Evolutionary conservation across 2,888 invertebrate species (phyloP), one percentile per base, ranked within the genome.

Genomic region (Schizaphis graminum): DNA sequence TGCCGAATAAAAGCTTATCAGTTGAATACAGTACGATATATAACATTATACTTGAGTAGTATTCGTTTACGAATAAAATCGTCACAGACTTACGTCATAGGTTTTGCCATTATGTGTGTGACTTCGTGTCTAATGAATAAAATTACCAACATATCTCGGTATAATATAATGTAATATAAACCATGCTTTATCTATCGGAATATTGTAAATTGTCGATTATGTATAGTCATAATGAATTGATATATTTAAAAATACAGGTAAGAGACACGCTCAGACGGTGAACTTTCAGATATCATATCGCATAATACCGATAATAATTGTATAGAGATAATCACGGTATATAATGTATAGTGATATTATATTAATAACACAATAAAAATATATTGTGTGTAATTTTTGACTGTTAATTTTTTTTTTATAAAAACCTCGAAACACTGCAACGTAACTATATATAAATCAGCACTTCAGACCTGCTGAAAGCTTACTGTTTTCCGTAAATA

Each of bases 101-200:
- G 16, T 86, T 86, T 26, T 86, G 86, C 86, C 28, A 86, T 16
- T 47, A 47, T 86, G 44, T 86, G 28, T 47, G 86, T 47, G 47
- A 86, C 47, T 86, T 86, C 47, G 28, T 86, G 16, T 86, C 47
- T 86, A 86, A 86, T 86, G 86, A 86, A 77, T 77, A 77, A 77
- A 77, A 77, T 49, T 86, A 47, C 47, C 86, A 13, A 86, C 13
- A 86, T 44, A 44, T 47, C 86, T 86, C 21, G 77, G 1, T 47
- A 47, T n/a, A n/a, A 16, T n/a, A n/a, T n/a, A 67, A 49, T 11
- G 49, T 53, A 53, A 53, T 21, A 53, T 53, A 53, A 53, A 77
- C 77, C 77, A 77, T 77, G 35, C 21, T 77, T 24, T 77, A 77
- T 35, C 77, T 77, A 77, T 35, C 35, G 35, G 8, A 35, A 41